Evolutionary conservation across 2,888 invertebrate genomes (phyloP).

Genomic region (Psylliodes chrysocephalus): DNA sequence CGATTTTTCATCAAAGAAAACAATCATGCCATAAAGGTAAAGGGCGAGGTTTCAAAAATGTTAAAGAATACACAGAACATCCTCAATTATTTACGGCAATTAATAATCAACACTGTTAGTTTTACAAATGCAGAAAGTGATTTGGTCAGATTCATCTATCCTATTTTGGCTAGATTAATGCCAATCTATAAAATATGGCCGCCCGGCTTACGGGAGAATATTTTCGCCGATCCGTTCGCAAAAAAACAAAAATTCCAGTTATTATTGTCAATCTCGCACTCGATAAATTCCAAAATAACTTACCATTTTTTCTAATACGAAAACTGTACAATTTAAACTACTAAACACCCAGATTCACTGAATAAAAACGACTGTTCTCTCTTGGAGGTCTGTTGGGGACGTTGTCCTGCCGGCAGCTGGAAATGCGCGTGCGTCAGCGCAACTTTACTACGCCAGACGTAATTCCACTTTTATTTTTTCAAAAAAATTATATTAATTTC

Average conservation of each 20-base stretch:
- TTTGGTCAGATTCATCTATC: neutral
- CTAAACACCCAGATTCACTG: conserved; percentile 59
- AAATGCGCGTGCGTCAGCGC: conserved; percentile 56
- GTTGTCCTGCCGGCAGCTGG: conserved; percentile 62
- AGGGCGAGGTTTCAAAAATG: conserved; percentile 27
- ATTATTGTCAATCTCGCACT: neutral
- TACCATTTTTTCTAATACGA: conserved; percentile 59
- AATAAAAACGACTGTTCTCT: conserved; percentile 59
- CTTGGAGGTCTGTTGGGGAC: conserved; percentile 62
- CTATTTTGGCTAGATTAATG: conserved; percentile 28
- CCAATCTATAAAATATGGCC: conserved; percentile 40
- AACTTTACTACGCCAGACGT: conserved; percentile 33
- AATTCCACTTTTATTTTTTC: conserved; percentile 24
- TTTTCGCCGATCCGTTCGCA: conserved; percentile 27
- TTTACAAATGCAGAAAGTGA: neutral
- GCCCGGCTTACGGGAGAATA: conserved; percentile 36
- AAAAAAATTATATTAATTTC: conserved; percentile 10
- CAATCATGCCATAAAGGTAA: conserved; percentile 13
- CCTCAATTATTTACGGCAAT: neutral
- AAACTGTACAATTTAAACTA: conserved; percentile 53
- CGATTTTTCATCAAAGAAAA: conserved; percentile 4
- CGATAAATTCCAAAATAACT: conserved; percentile 46
- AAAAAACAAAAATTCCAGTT: conserved; percentile 14
- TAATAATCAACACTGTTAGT: too few species aligned
- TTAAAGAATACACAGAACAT: neutral